phyloP scores from a whole-genome alignment of 2,113 vertebrate genomes.

The Podarcis raffonei region DNA sequence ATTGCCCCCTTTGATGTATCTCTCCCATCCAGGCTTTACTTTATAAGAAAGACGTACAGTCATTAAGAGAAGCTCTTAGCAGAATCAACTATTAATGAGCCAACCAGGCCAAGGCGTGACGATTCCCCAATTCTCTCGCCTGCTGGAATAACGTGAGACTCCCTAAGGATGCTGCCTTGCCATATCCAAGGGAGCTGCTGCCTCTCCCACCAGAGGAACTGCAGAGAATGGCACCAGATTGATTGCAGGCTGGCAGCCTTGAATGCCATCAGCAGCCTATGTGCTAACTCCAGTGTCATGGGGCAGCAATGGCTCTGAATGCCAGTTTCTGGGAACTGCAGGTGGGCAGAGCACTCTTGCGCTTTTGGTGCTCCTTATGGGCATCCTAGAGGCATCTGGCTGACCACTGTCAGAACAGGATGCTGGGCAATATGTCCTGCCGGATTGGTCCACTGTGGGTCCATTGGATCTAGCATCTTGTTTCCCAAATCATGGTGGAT shows the following conservation, averaged over 20 bases:
- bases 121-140: not conserved
- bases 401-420: too few relatives aligned
- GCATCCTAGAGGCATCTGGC: too few relatives aligned
- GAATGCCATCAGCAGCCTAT: not conserved
- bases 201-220: not conserved
- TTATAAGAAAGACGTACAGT: constrained; percentile 29
- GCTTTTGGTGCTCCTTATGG: too few relatives aligned
- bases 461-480: too few relatives aligned
- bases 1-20: constrained; percentile 39
- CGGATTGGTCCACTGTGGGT: too few relatives aligned
- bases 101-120: not conserved
- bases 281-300: not conserved
- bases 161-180: not conserved
- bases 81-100: constrained; percentile 38
- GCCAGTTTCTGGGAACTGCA: not conserved
- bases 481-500: too few relatives aligned
- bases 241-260: too few relatives aligned
- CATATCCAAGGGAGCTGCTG: not conserved
- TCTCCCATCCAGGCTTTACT: constrained; percentile 35
- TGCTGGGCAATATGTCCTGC: too few relatives aligned
- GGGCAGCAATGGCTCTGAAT: not conserved
- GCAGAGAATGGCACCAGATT: too few relatives aligned
- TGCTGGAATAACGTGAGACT: not conserved
- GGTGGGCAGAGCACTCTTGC: too few relatives aligned
- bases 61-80: constrained; percentile 41